Conservation (phyloP, 2,113 vertebrate species). For the cat (Felis catus) region DNA sequence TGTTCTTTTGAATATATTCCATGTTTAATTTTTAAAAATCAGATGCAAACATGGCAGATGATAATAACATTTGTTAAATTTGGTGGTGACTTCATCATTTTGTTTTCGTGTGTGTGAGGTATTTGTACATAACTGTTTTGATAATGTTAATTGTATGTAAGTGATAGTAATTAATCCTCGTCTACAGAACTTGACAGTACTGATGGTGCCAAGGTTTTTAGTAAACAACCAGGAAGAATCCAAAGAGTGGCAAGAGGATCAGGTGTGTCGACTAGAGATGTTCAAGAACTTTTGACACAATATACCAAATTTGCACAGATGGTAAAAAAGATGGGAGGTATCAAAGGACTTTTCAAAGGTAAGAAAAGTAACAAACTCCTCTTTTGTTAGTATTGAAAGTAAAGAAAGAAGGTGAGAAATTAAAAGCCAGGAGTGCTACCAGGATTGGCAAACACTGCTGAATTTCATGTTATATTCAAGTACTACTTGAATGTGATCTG, state of each 20-base stretch:
- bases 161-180: slow-evolving; percentile 21
- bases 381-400: slow-evolving; percentile 33
- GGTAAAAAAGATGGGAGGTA: slow-evolving; percentile 99
- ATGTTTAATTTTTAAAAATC: slow-evolving; percentile 41
- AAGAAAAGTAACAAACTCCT: slow-evolving; percentile 39
- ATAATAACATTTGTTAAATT: slow-evolving; percentile 42
- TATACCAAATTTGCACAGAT: slow-evolving; percentile 99
- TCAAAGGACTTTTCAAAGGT: slow-evolving; percentile 99
- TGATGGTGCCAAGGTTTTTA: slow-evolving; percentile 98
- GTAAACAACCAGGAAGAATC: slow-evolving; percentile 97
- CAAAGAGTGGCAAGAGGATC: slow-evolving; percentile 97
- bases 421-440: not conserved
- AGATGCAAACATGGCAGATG: not conserved
- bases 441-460: slow-evolving; percentile 28
- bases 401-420: slow-evolving; percentile 33
- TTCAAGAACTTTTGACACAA: slow-evolving; percentile 98
- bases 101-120: slow-evolving; percentile 13
- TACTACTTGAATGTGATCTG: not conserved
- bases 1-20: slow-evolving; percentile 25
- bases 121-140: slow-evolving; percentile 31
- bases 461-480: slow-evolving; percentile 27
- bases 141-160: not conserved
- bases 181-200: slow-evolving; percentile 96
- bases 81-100: slow-evolving; percentile 6
- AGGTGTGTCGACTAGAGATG: slow-evolving; percentile 96